A percentile compares a stretch with the other conserved stretches of the same genome.
phyloP scores from a whole-genome alignment of 2,113 vertebrate species.

The Perca flavescens region DNA sequence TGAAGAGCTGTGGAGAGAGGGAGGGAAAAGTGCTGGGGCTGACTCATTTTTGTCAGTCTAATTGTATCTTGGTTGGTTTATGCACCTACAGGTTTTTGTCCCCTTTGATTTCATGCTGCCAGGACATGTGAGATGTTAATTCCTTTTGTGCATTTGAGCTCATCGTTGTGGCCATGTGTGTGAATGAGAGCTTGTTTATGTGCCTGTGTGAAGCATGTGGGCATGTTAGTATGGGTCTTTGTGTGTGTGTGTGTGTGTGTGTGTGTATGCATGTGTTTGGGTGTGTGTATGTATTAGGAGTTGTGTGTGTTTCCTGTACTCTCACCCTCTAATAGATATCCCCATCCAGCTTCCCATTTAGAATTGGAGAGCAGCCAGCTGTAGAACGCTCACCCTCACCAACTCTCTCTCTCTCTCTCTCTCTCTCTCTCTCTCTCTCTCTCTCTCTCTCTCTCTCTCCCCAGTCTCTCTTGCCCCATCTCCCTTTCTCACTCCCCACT shows the following conservation, averaged over 20 bases:
- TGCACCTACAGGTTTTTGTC: constrained; percentile 54
- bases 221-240: constrained; percentile 19
- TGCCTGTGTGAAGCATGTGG: constrained; percentile 21
- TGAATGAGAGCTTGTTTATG: constrained; percentile 32
- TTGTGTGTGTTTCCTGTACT: constrained; percentile 57
- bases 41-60: constrained; percentile 67
- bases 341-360: constrained; percentile 76
- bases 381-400: constrained; percentile 28
- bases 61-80: constrained; percentile 61
- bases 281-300: not conserved
- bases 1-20: constrained; percentile 30
- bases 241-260: not conserved
- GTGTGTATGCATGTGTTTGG: constrained; percentile 23
- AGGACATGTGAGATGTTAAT: constrained; percentile 16
- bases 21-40: constrained; percentile 23
- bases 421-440: not conserved
- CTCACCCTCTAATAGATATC: constrained; percentile 72
- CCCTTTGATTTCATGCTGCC: constrained; percentile 49
- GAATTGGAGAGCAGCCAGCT: constrained; percentile 76
- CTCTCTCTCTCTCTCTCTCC: constrained; percentile 13
- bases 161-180: constrained; percentile 21
- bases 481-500: constrained; percentile 12
- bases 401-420: not conserved
- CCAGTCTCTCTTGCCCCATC: constrained; percentile 19
- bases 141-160: constrained; percentile 3